Base-by-base conservation (phyloP, 2,797 vertebrate genomes). In the Cephalopachus bancanus region DNA sequence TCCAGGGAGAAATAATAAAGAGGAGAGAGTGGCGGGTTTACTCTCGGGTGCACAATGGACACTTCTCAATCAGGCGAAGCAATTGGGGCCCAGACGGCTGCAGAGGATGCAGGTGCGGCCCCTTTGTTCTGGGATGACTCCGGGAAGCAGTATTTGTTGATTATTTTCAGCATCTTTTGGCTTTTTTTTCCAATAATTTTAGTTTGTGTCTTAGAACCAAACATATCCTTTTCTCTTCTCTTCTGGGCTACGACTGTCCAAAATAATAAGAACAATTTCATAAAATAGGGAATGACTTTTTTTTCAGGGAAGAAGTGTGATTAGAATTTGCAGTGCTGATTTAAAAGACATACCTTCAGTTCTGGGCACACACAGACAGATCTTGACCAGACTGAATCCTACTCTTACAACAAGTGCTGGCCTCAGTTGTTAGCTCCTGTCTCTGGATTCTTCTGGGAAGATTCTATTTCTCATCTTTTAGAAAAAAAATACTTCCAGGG, bases 71-170 rank as follows among this genome's bases (percentile, higher is more conserved):
- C 17, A 2, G 96, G 80, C 89, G 55, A 94, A 95, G 91, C 53
- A 96, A 98, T 98, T 98, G 96, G 97, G 98, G 97, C 97, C 96
- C 97, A 97, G 98, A 96, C 96, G 98, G 87, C 98, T 98, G 97
- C 90, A 71, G 96, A 92, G 1, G 84, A 95, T 67, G 96, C 90
- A 96, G 97, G 96, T 93, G 96, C 89, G 95, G 24, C 9, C 78
- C 0, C 4, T 26, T 60, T 92, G 75, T 93, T 51, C 59, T 67
- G 94, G 62, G 20, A 33, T 83, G 37, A 91, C 93, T 97, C 88
- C 67, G 19, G 71, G 85, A 28, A 60, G 71, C 78, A 72, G 64
- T 91, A 83, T 94, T 93, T 95, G 89, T 85, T 94, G 87, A 90
- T 62, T 89, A 97, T 95, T 8, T 0, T 11, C 85, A 30, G 88